Evolutionary conservation across 2,113 vertebrate genomes (phyloP).

Genomic region (Pheucticus melanocephalus): DNA sequence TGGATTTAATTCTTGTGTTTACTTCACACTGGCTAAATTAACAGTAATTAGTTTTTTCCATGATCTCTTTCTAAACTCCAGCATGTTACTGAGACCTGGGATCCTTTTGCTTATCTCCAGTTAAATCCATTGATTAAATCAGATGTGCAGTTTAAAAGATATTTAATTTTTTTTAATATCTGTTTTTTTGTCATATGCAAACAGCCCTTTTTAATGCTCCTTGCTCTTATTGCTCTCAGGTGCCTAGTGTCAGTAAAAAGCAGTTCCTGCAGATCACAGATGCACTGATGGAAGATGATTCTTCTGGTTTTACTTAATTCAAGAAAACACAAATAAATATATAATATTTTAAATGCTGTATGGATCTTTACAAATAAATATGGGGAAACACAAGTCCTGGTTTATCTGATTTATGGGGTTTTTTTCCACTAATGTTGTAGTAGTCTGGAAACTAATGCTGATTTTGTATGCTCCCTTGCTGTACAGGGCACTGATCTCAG

Average conservation of each 20-base stretch:
- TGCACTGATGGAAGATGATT: not conserved
- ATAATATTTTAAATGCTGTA: not conserved
- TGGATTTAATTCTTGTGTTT: not conserved
- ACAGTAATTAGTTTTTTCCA: not conserved
- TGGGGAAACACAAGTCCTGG: not conserved
- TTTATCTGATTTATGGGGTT: not conserved
- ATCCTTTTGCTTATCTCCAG: not conserved
- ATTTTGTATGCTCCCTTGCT: not conserved
- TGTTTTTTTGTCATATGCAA: not conserved
- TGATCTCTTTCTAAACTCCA: not conserved
- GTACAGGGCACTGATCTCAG: conserved; percentile 69
- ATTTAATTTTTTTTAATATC: not conserved
- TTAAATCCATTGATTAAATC: not conserved
- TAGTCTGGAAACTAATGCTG: not conserved
- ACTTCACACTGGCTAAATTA: not conserved
- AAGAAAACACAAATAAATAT: not conserved
- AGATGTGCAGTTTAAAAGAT: not conserved
- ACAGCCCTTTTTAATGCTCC: not conserved
- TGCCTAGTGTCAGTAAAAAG: not conserved
- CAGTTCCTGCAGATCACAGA: not conserved
- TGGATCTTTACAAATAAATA: not conserved
- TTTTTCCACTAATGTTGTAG: not conserved
- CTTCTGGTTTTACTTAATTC: not conserved
- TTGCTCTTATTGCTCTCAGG: not conserved
- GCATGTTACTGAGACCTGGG: not conserved